phyloP scores from a whole-genome alignment of 2,797 vertebrate genomes.

The Eospalax fontanierii region DNA sequence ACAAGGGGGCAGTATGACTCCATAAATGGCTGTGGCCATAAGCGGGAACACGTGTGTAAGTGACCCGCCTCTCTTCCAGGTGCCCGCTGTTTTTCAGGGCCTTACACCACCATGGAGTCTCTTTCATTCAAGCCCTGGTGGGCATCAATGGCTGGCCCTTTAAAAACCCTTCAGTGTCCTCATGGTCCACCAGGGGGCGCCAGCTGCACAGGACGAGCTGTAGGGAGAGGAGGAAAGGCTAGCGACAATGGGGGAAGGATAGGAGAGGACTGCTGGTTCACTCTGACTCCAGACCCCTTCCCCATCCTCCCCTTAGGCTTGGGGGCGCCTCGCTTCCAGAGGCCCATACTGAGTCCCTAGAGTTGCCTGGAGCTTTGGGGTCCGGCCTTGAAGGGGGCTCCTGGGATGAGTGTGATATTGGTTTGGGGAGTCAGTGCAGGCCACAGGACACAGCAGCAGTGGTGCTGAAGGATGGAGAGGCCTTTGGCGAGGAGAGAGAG shows the following conservation, averaged over 20 bases:
- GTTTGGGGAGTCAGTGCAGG: background rate
- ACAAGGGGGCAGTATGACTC: background rate
- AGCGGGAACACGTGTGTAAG: too few species aligned
- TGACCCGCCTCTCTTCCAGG: background rate
- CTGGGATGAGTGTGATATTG: too few species aligned
- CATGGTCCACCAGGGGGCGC: background rate
- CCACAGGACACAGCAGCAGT: background rate
- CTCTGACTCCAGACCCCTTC: background rate
- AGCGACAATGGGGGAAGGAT: fast-evolving
- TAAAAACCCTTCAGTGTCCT: background rate
- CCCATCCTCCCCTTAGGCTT: background rate
- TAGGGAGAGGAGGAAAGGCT: background rate
- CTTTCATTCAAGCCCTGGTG: too few species aligned
- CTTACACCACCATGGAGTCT: background rate
- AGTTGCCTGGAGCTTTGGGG: background rate
- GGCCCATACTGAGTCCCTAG: background rate
- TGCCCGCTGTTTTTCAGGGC: too few species aligned
- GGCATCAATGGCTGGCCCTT: background rate
- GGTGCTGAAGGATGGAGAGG: background rate
- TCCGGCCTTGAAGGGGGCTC: too few species aligned
- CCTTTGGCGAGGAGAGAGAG: background rate
- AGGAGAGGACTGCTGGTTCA: background rate
- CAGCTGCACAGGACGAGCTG: background rate
- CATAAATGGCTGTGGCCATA: fast-evolving
- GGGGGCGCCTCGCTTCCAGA: background rate